A percentile compares a stretch with the other conserved stretches of the same genome.
Conservation (phyloP, 2,888 invertebrate genomes). For the Syritta pipiens region DNA sequence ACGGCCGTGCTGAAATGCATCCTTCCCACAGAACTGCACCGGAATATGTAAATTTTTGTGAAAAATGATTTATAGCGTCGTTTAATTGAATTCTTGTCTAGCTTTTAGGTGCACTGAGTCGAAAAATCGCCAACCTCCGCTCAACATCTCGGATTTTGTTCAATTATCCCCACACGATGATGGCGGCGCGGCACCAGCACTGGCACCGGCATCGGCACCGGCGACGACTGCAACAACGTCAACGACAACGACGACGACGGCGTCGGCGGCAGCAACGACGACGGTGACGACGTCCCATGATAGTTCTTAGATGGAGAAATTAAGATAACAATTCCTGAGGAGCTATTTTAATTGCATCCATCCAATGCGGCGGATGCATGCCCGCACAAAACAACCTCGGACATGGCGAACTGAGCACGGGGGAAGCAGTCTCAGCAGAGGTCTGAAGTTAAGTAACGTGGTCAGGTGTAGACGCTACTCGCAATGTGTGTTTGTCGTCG, state of each 20-base stretch:
- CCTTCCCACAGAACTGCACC: slow-evolving; percentile 55
- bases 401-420: slow-evolving; percentile 30
- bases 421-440: not conserved
- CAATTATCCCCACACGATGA: slow-evolving; percentile 55
- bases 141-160: slow-evolving; percentile 53
- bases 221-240: slow-evolving; percentile 1
- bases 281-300: slow-evolving; percentile 24
- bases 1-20: not conserved
- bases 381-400: slow-evolving; percentile 38
- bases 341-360: slow-evolving; percentile 66
- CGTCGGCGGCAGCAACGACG: not conserved
- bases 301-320: slow-evolving; percentile 60
- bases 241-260: not conserved
- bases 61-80: slow-evolving; percentile 68
- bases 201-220: not conserved
- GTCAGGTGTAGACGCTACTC: slow-evolving; percentile 52
- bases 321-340: slow-evolving; percentile 66
- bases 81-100: slow-evolving; percentile 68
- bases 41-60: slow-evolving; percentile 49
- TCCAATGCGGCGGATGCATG: slow-evolving; percentile 49
- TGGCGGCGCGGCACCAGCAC: not conserved
- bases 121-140: slow-evolving; percentile 53
- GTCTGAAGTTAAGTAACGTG: slow-evolving; percentile 14
- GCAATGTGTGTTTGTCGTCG: slow-evolving; percentile 24
- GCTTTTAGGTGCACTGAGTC: slow-evolving; percentile 56